Base-by-base conservation (phyloP, 2,888 invertebrate species). In the Ellobium chinense region DNA sequence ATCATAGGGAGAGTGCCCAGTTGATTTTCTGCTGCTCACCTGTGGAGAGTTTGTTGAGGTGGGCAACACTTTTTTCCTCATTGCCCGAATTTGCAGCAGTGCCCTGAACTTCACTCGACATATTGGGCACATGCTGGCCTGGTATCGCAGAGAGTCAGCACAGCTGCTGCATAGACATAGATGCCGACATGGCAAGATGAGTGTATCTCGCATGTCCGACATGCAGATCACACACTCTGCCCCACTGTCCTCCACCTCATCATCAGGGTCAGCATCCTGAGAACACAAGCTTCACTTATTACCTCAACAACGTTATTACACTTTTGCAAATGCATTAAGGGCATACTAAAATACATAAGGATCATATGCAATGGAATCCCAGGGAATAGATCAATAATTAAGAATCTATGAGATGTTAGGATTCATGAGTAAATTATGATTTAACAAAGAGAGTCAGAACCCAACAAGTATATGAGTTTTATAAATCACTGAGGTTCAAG, bases 181-280 rank as follows among this genome's bases (percentile, higher is more conserved):
- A 94, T 99, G 99, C 39, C 97, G 95, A 92, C 99, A 99, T 0
- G 99, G 99, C 89, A 99, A 94, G 89, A 99, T 99, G 75, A 99
- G 94, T 0, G 99, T 99, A 93, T 99, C 99, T 3, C 99, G 95
- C 27, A 97, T 96, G 92, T 99, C 99, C 89, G 97, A 98, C 98
- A 99, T 99, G 93, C 99, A 99, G 91, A 99, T 99, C 56, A 99
- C 99, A 94, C 99, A 99, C 93, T 99, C 99, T 0, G 98, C 97
- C 1, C 98, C 98, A 81, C 89, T 92, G 84, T 92, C 92, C 37
- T 93, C 93, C 12, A 89, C 75, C n/a, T 91, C 91, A 83, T 91
- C 91, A 81, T 91, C 90, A 4, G 88, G 88, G 75, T 89, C 89
- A 62, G 87, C 84, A 84, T 88, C 75, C 81, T 82, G 80, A 5